phyloP scores from a whole-genome alignment of 2,888 invertebrate species.

The Germaria angustata region DNA sequence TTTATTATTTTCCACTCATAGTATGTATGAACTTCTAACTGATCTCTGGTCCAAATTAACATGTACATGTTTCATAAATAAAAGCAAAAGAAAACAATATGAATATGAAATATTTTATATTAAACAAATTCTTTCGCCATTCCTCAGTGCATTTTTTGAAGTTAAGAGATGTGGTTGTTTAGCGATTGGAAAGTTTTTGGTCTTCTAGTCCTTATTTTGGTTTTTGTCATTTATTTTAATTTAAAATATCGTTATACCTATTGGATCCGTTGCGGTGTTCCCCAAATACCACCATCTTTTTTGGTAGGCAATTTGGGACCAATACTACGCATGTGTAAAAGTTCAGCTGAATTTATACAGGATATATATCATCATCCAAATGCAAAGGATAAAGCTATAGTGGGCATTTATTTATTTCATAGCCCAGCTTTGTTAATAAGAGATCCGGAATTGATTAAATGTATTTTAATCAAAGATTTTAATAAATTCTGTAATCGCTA shows the following conservation, averaged over 20 bases:
- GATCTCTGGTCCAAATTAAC: neutral
- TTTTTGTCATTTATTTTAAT: slow-evolving; percentile 50
- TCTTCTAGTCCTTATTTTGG: slow-evolving; percentile 44
- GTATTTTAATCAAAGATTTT: slow-evolving; percentile 80
- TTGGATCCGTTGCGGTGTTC: slow-evolving; percentile 76
- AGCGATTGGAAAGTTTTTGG: slow-evolving; percentile 34
- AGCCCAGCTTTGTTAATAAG: slow-evolving; percentile 79
- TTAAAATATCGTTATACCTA: slow-evolving; percentile 72
- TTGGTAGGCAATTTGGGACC: slow-evolving; percentile 80
- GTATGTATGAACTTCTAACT: neutral
- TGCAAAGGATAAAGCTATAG: slow-evolving; percentile 73
- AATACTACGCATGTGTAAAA: slow-evolving; percentile 74
- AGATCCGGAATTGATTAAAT: slow-evolving; percentile 80
- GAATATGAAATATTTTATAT: slow-evolving; percentile 8
- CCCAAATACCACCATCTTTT: slow-evolving; percentile 76
- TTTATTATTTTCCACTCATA: neutral
- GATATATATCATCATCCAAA: slow-evolving; percentile 77
- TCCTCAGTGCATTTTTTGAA: neutral
- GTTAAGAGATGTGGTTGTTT: slow-evolving; percentile 59
- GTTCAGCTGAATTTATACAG: slow-evolving; percentile 75
- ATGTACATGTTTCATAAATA: neutral
- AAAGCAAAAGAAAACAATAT: neutral
- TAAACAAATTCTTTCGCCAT: neutral
- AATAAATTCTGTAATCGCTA: slow-evolving; percentile 78
- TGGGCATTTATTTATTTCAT: slow-evolving; percentile 80